These are phyloP conservation scores for Branchellion lobata DNA, from an alignment of 2,888 invertebrate species.

Conservation along the genomic window DNA sequence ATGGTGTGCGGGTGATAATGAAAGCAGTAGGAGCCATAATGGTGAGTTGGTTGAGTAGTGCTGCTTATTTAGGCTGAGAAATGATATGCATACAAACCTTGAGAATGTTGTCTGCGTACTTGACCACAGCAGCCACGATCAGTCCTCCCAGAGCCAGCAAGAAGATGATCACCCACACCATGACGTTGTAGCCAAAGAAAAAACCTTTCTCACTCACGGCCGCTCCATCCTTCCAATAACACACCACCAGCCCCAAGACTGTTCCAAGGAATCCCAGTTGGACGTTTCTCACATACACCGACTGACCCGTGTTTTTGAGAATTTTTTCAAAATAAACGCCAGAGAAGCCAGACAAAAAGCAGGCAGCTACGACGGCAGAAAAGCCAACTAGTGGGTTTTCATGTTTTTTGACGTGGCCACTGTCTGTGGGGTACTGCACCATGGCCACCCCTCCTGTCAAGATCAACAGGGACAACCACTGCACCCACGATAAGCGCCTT, in stretches of 20 bases:
- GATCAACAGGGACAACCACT: constrained; percentile 64
- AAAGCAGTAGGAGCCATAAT: too few species aligned
- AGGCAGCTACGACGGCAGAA: constrained; percentile 63
- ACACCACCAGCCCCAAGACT: constrained; percentile 83
- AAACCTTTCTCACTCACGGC: constrained; percentile 71
- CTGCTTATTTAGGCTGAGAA: too few species aligned
- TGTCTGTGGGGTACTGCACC: constrained; percentile 62
- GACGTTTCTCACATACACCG: constrained; percentile 92
- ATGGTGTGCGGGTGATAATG: too few species aligned
- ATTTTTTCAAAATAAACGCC: constrained; percentile 95
- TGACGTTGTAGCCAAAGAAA: constrained; percentile 66
- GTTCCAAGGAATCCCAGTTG: constrained; percentile 88
- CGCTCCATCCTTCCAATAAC: constrained; percentile 65
- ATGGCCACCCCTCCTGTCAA: constrained; percentile 64
- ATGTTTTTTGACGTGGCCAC: constrained; percentile 50
- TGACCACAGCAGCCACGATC: constrained; percentile 94
- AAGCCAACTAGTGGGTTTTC: constrained; percentile 57
- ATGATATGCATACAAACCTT: too few species aligned
- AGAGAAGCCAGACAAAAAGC: constrained; percentile 91
- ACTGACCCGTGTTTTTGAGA: constrained; percentile 79
- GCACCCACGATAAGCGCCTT: constrained; percentile 59
- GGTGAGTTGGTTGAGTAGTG: too few species aligned
- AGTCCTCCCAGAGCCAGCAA: constrained; percentile 90
- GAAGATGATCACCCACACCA: constrained; percentile 77
- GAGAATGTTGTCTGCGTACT: constrained; percentile 97